Base-by-base conservation (phyloP, 64 coral and sea anemone genomes). In the Orbicella faveolata region DNA sequence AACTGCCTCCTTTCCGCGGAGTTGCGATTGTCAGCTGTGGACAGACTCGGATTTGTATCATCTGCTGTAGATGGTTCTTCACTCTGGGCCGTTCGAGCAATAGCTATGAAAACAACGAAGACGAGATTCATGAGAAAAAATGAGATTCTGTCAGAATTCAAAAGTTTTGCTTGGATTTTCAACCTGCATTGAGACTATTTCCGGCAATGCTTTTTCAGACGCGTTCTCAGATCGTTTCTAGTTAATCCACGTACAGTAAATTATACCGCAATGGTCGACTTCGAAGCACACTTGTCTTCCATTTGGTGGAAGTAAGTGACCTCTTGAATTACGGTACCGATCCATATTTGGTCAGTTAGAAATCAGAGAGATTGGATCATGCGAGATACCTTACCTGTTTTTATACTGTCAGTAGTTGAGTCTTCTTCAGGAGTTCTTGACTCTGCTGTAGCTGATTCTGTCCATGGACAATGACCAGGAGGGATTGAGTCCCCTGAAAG, bases 401-500 rank as follows among this genome's bases (percentile, higher is more conserved):
- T 6, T 67, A 66, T 23, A 3, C 15, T 81, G 2, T 81, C 55
- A 18, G n/a, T 36, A 34, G 16, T 83, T 34, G 0, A 5, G 6
- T 41, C 61, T 4, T 21, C 80, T 21, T 21, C 30, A 37, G 33
- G 1, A 41, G 33, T 41, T 41, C 16, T 9, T 37, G 59, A 15
- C 80, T 64, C 33, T 41, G 61, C 48, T 61, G 61, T 44, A 23
- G 80, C 3, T 6, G 80, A 12, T 17, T 83, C 61, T 11, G 61
- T 66, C 80, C 33, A 66, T 39, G 80, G 80, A 61, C 80, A 83
- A 41, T 65, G 36, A 2, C 23, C 80, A 39, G 15, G 21, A 66
- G 80, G 80, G 20, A 83, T 55, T 44, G 80, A 41, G 3, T 66
- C 80, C 61, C 61, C 80, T 83, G 34, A 63, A 4, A 61, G 15